phyloP scores from a whole-genome alignment of 2,888 invertebrate species.

The Sphaerophoria taeniata region DNA sequence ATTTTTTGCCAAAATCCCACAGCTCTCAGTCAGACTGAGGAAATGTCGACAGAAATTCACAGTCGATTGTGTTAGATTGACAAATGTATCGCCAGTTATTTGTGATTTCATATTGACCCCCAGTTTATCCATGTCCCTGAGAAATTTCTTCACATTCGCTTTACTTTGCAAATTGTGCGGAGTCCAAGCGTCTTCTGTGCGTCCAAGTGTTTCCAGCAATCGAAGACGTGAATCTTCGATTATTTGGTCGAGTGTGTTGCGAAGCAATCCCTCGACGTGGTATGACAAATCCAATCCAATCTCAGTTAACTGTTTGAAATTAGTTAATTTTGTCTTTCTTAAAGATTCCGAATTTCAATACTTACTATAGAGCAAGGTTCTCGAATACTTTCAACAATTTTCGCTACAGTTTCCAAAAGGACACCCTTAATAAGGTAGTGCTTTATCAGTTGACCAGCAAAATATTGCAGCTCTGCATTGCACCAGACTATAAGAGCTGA shows the following conservation, averaged over 20 bases:
- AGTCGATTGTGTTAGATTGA: constrained; percentile 82
- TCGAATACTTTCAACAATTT: constrained; percentile 92
- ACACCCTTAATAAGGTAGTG: constrained; percentile 96
- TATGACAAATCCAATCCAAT: constrained; percentile 95
- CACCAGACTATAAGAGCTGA: constrained; percentile 95
- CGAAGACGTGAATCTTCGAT: constrained; percentile 82
- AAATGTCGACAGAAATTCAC: constrained; percentile 82
- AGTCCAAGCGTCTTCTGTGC: constrained; percentile 82
- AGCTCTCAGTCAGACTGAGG: constrained; percentile 81
- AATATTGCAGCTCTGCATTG: constrained; percentile 90
- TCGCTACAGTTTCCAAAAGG: constrained; percentile 91
- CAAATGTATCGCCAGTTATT: constrained; percentile 82
- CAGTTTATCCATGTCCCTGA: constrained; percentile 80
- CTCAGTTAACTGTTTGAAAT: constrained; percentile 83
- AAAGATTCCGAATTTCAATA: neutral
- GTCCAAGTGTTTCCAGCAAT: constrained; percentile 81
- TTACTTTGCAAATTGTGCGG: constrained; percentile 83
- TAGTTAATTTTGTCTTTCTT: too few species aligned
- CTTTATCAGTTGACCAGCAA: constrained; percentile 92
- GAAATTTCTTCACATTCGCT: constrained; percentile 80
- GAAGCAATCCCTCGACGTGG: constrained; percentile 93
- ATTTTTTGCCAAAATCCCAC: constrained; percentile 81
- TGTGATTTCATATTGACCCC: constrained; percentile 81
- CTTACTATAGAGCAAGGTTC: constrained; percentile 81
- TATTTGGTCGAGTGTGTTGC: constrained; percentile 85